Base-by-base conservation (phyloP, 2,888 invertebrate genomes). In the Sminthurides aquaticus region DNA sequence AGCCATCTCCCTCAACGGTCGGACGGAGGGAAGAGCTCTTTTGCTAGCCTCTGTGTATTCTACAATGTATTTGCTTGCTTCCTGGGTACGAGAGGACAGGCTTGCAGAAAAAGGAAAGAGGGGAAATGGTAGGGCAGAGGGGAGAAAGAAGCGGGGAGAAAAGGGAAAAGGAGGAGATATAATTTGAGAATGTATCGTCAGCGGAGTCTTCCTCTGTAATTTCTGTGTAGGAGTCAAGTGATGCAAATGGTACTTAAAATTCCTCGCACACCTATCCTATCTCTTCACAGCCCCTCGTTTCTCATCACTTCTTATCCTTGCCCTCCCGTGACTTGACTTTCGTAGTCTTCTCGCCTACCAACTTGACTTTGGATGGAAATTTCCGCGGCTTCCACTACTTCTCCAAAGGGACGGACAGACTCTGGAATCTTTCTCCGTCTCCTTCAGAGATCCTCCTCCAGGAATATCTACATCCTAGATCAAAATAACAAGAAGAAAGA, bases 211-310 rank as follows among this genome's bases (percentile, higher is more conserved):
- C 62, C 62, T 43, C 48, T 34, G 62, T 62, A 62, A 62, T 62
- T 34, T 34, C 34, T 58, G 49, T 34, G 52, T 34, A 34, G 54
- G 52, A 60, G 49, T 34, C 8, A 34, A 34, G n/a, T 55, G 55
- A 56, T 62, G 62, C 62, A 62, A 62, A 62, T 56, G 56, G 56
- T 62, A 62, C 62, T 63, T 63, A 57, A 57, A 57, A 63, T 63
- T 63, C 63, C 63, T 57, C 34, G 48, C 63, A 63, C 63, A 63
- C 57, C 63, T 56, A 62, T 55, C n/a, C 55, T 55, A 62, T 62
- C 62, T 62, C 62, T 55, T 62, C 62, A 56, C 28, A 56, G 55
- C 54, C 62, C 49, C 63, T 49, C 52, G 52, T 52, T 52, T 52
- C 49, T 63, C 57, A 57, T 49, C 57, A 48, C 57, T 43, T 57